A percentile compares a stretch with the other conserved stretches of the same genome.
Conservation (phyloP, 2,113 vertebrate species). For the Hydrolagus affinis region DNA sequence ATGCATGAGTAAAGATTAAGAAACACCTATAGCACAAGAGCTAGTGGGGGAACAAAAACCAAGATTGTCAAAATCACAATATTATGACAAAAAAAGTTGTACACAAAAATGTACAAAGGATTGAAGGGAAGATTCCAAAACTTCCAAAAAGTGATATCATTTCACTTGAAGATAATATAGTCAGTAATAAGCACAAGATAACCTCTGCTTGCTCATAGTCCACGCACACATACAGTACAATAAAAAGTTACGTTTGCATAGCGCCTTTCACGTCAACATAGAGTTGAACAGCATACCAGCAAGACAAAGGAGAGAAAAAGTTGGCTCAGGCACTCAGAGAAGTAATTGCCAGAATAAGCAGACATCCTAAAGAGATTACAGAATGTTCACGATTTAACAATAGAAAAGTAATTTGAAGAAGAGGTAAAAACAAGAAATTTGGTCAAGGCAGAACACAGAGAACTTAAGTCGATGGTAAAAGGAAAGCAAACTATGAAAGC, state of each 20-base stretch:
- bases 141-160: conserved; percentile 26
- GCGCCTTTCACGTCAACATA: no score
- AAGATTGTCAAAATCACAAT: no score
- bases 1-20: no score
- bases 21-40: no score
- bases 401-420: not conserved
- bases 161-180: not conserved
- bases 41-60: no score
- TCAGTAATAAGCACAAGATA: not conserved
- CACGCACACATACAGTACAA: not conserved
- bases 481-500: not conserved
- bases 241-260: no score
- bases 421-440: not conserved
- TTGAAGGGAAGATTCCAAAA: no score
- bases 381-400: not conserved
- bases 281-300: not conserved
- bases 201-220: not conserved
- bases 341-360: conserved; percentile 14
- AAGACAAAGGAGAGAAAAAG: conserved; percentile 2
- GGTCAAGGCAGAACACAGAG: not conserved
- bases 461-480: not conserved
- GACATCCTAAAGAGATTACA: conserved; percentile 2
- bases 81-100: no score
- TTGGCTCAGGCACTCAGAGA: not conserved
- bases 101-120: no score